phyloP scores from a whole-genome alignment of 2,113 vertebrate genomes.

The Lipotes vexillifer region DNA sequence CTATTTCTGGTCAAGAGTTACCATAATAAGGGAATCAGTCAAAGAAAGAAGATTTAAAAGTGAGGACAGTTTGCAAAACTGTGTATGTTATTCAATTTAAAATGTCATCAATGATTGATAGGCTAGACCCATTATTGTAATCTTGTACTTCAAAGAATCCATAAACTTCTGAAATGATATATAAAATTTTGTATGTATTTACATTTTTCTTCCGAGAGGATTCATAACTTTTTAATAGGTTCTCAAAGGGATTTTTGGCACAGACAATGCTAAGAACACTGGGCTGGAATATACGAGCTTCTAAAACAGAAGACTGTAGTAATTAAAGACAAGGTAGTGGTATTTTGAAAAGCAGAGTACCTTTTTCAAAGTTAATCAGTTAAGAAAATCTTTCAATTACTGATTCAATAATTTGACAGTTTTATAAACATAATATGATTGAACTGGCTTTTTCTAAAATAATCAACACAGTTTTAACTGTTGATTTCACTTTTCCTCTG shows the following conservation, averaged over 20 bases:
- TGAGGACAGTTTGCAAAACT: neutral
- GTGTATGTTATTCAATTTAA: neutral
- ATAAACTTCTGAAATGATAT: neutral
- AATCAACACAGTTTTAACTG: neutral
- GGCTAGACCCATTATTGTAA: neutral
- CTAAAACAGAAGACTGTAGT: neutral
- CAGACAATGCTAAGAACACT: neutral
- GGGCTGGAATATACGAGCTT: neutral
- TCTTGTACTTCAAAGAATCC: neutral
- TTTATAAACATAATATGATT: neutral
- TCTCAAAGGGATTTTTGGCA: neutral
- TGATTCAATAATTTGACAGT: neutral
- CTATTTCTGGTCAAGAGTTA: neutral
- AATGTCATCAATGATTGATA: neutral
- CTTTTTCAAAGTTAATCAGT: neutral
- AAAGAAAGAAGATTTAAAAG: neutral
- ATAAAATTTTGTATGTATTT: neutral
- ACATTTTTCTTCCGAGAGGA: conserved; percentile 17
- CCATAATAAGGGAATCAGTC: neutral
- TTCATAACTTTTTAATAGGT: neutral
- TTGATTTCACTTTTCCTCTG: conserved; percentile 38
- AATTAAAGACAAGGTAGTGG: neutral
- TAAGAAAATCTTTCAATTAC: conserved; percentile 15
- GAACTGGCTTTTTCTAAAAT: neutral
- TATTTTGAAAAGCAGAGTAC: neutral